phyloP scores from a whole-genome alignment of 2,113 vertebrate species.

The Megaceryle torquata region DNA sequence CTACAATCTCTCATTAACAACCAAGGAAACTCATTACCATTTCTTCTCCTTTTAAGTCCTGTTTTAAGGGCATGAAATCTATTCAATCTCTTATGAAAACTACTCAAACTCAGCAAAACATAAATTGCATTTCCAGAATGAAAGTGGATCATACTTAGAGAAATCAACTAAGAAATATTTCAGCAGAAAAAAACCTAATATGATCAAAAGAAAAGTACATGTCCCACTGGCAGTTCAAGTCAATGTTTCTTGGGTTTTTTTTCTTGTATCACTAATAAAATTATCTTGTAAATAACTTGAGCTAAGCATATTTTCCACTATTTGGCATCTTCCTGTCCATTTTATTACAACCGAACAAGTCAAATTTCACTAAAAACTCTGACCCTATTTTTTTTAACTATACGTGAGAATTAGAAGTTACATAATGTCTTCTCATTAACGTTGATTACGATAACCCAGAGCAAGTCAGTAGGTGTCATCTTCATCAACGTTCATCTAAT shows the following conservation, averaged over 20 bases:
- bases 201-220: background rate
- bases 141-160: background rate
- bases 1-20: background rate
- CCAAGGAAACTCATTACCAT: background rate
- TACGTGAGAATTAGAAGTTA: background rate
- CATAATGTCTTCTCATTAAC: background rate
- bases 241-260: background rate
- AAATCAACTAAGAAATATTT: background rate
- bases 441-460: background rate
- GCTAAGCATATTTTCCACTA: background rate
- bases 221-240: background rate
- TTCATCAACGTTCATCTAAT: background rate
- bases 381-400: background rate
- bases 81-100: background rate
- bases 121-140: background rate
- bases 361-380: background rate
- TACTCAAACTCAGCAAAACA: background rate
- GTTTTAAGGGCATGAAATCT: background rate
- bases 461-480: constrained; percentile 2
- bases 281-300: background rate
- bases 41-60: background rate
- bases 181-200: background rate
- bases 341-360: background rate
- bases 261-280: background rate
- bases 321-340: background rate